These are phyloP conservation scores for Buceros bicornis DNA, from an alignment of 2,797 vertebrate genomes.

Conservation along the genomic window DNA sequence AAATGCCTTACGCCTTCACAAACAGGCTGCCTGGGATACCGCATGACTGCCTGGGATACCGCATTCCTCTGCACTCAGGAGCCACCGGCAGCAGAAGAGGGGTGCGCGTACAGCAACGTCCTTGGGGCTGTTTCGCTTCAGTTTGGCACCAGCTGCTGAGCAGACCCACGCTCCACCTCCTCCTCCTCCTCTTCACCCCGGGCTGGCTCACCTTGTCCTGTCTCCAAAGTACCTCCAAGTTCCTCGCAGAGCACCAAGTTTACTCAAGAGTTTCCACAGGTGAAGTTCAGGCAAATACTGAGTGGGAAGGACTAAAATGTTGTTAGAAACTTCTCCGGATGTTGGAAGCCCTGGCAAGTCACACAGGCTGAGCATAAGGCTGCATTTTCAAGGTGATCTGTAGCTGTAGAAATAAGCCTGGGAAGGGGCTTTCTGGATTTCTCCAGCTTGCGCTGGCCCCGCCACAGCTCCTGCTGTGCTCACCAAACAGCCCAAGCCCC, in stretches of 20 bases:
- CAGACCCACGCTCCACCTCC: neutral
- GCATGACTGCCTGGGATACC: neutral
- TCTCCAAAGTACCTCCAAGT: neutral
- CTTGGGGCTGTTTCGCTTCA: neutral
- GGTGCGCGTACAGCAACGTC: accelerated
- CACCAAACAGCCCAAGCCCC: neutral
- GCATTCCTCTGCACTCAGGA: neutral
- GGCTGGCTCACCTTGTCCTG: neutral
- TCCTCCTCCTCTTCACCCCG: neutral
- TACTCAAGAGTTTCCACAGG: neutral
- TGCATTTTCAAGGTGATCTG: accelerated
- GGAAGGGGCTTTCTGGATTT: neutral
- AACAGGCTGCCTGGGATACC: neutral
- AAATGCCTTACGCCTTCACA: neutral
- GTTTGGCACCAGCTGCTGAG: neutral
- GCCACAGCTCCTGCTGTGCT: neutral
- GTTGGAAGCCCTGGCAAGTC: neutral
- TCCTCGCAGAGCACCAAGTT: accelerated
- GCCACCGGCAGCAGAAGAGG: neutral
- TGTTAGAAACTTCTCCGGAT: neutral
- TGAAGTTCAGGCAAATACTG: neutral
- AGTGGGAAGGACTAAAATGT: accelerated
- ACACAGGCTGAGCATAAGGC: neutral
- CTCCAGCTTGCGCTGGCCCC: neutral
- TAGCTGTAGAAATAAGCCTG: neutral